Evolutionary conservation across 2,113 vertebrate species (phyloP), one percentile per base, ranked within the genome.

Genomic region (Zingel zingel): DNA sequence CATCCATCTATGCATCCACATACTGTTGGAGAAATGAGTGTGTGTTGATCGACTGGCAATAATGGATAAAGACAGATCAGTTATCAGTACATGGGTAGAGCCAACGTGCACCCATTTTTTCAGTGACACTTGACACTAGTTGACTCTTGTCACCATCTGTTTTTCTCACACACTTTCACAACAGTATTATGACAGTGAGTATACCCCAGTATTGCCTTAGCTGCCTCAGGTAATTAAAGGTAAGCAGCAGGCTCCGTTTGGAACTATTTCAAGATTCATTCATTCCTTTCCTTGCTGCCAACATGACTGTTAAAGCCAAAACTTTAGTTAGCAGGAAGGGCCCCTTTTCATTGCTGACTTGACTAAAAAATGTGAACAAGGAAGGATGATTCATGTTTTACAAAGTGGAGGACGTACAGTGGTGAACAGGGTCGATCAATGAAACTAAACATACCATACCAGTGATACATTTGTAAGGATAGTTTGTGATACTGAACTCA

Each of bases 61-160:
- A 2, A 3, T 11, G 10, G 39, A 43, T 43, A 43, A 11, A 43
- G 39, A 43, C 10, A 43, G 33, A 6, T 33, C 33, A 11, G 39
- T 43, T 43, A 43, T 43, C 10, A 3, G 39, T 43, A 43, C 39
- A 43, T 39, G 9, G 9, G 39, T 39, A 39, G 39, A 2, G 9
- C 39, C 39, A 10, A 10, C 9, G 36, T 39, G 21, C 57, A 83
- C 54, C 80, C 65, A 67, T 39, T 39, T 39, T 33, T 39, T 39
- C 36, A 39, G 36, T 39, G 75, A 89, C 79, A 88, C 81, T 85
- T 85, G 81, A 88, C 78, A 84, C 74, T 74, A 58, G 71, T 58
- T 51, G 76, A 82, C 73, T 88, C 66, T 18, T 82, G 68, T 45
- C 58, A 58, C 36, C 30, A 15, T 70, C 30, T 66, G 23, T 61